Evolutionary conservation across 2,888 invertebrate species (phyloP), one percentile per base, ranked within the genome.

Genomic region (Epirrita christyi): DNA sequence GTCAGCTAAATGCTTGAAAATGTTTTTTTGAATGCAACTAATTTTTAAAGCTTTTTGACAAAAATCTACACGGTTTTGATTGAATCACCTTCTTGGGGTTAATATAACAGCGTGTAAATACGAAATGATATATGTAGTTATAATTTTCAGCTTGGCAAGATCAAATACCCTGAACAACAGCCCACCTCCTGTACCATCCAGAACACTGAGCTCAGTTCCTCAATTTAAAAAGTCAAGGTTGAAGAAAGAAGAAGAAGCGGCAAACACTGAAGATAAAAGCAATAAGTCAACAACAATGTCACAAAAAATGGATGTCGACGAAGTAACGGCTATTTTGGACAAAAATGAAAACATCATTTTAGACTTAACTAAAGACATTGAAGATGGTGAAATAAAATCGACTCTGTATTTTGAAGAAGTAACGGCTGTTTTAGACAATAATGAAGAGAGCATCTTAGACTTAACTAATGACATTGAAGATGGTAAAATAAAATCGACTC

Each of bases 381-480:
- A 36, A 11, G n/a, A 36, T 36, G 21, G 27, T 14, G 21, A n/a
- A 34, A 13, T 13, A 13, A 34, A 36, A 36, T 36, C 32, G 8
- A 21, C 2, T 21, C 2, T 21, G 4, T 11, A 43, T 13, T n/a
- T 14, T 13, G 13, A 32, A 28, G 6, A n/a, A 8, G 37, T 28
- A 37, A 38, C 1, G 9, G n/a, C 8, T n/a, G 37, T n/a, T 38
- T 11, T 21, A 9, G 8, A 14, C 38, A 32, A 49, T 13, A 14
- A 14, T 21, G 14, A 41, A 44, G 34, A 48, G 0, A 21, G 1
- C 10, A 8, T 52, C 10, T 29, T 52, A n/a, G 45, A 55, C 14
- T 27, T 51, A 44, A 55, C 55, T 37, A 11, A 34, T 42, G 59
- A 55, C 6, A 27, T 8, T 32, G 6, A 28, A 47, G 27, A 42